Evolutionary conservation across 2,888 invertebrate species (phyloP).

Genomic region (Protophormia terraenovae): DNA sequence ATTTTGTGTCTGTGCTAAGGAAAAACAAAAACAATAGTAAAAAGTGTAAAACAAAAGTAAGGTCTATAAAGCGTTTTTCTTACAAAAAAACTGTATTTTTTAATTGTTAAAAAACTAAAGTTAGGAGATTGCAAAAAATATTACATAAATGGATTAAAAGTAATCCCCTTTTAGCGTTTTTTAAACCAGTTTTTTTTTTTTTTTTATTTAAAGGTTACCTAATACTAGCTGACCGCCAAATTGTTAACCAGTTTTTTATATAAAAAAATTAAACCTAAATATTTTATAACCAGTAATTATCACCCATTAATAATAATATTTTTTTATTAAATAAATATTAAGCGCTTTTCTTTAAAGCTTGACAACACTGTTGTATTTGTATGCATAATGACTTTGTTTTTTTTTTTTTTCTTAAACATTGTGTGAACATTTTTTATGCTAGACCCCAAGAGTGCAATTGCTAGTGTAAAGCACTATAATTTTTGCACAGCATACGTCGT

Average conservation of each 20-base stretch:
- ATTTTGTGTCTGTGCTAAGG: background rate
- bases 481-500: slow-evolving; percentile 46
- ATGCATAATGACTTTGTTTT: slow-evolving; percentile 35
- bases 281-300: no score
- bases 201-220: no score
- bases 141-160: no score
- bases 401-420: background rate
- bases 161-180: no score
- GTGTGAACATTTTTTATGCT: slow-evolving; percentile 35
- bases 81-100: background rate
- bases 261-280: no score
- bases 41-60: background rate
- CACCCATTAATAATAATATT: no score
- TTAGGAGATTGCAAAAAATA: no score
- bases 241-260: no score
- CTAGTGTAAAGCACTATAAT: slow-evolving; percentile 39
- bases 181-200: no score
- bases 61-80: slow-evolving; percentile 26
- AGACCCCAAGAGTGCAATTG: slow-evolving; percentile 33
- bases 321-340: no score
- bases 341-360: background rate
- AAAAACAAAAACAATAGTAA: background rate
- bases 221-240: no score
- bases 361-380: slow-evolving; percentile 30
- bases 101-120: no score